Conservation (phyloP, 2,113 vertebrate genomes). For the Podarcis cretensis region DNA sequence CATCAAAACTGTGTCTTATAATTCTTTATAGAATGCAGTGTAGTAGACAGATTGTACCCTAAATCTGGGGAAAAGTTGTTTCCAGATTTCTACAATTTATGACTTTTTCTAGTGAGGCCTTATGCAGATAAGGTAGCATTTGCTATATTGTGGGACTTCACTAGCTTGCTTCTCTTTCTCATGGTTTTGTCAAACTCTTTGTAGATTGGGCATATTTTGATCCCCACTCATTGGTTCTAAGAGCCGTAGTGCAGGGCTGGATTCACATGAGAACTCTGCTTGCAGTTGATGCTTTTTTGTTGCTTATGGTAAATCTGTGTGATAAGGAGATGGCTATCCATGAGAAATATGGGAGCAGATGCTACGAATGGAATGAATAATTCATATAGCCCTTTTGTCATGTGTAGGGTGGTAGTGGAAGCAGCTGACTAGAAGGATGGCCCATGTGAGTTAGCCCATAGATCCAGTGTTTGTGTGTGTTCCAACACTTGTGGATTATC, state of each 20-base stretch:
- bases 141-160: slow-evolving; percentile 4
- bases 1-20: background rate
- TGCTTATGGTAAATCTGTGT: background rate
- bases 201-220: slow-evolving; percentile 55
- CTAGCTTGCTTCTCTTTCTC: slow-evolving; percentile 58
- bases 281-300: background rate
- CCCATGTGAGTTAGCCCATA: slow-evolving; percentile 11
- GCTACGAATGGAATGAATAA: background rate
- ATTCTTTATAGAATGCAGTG: background rate
- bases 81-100: background rate
- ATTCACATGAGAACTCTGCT: slow-evolving; percentile 23
- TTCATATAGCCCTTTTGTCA: background rate
- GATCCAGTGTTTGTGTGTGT: slow-evolving; percentile 53
- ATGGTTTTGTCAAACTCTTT: slow-evolving; percentile 51
- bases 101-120: background rate
- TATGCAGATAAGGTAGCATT: background rate
- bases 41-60: background rate
- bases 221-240: slow-evolving; percentile 28
- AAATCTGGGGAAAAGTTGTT: background rate
- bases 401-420: slow-evolving; percentile 18
- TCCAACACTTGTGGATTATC: background rate
- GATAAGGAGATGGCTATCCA: too few relatives aligned
- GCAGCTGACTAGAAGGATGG: slow-evolving; percentile 27
- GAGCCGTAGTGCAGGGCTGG: slow-evolving; percentile 51
- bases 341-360: background rate